Evolutionary conservation across 92 coral and sea anemone genomes (phyloP).

Genomic region (Meandrina meandrites): DNA sequence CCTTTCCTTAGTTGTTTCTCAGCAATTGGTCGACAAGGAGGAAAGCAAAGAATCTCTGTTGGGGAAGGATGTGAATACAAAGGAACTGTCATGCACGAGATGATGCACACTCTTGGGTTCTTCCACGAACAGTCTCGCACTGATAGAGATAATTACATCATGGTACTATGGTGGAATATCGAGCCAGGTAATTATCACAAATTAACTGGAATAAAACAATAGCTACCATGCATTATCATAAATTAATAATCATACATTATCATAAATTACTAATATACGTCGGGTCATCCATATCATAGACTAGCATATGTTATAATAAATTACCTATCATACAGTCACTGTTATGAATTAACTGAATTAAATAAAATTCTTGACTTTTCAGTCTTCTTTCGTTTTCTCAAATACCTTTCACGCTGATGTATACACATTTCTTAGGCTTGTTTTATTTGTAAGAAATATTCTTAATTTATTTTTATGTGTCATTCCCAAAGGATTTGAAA

Average conservation of each 20-base stretch:
- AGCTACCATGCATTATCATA: not conserved
- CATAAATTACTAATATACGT: not conserved
- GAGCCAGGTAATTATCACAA: constrained; percentile 64
- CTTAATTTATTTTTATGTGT: not conserved
- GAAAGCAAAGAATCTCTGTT: constrained; percentile 79
- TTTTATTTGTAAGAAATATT: too few species aligned
- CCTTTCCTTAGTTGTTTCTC: constrained; percentile 69
- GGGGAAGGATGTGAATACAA: constrained; percentile 90
- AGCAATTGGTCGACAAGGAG: constrained; percentile 93
- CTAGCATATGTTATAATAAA: not conserved
- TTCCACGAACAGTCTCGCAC: constrained; percentile 90
- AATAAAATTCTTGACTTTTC: too few species aligned
- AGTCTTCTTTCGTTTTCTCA: too few species aligned
- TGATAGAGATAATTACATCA: constrained; percentile 79
- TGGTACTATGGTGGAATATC: constrained; percentile 89
- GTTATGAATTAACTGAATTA: too few species aligned
- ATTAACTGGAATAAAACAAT: not conserved
- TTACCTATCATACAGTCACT: not conserved
- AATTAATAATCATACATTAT: not conserved
- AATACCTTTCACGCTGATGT: not conserved
- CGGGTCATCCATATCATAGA: too few species aligned
- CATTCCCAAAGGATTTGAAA: constrained; percentile 56
- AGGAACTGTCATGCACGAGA: constrained; percentile 86
- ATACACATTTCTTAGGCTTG: too few species aligned
- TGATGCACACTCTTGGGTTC: constrained; percentile 92